phyloP scores from a whole-genome alignment of 2,888 invertebrate genomes.

The Pimpla rufipes region DNA sequence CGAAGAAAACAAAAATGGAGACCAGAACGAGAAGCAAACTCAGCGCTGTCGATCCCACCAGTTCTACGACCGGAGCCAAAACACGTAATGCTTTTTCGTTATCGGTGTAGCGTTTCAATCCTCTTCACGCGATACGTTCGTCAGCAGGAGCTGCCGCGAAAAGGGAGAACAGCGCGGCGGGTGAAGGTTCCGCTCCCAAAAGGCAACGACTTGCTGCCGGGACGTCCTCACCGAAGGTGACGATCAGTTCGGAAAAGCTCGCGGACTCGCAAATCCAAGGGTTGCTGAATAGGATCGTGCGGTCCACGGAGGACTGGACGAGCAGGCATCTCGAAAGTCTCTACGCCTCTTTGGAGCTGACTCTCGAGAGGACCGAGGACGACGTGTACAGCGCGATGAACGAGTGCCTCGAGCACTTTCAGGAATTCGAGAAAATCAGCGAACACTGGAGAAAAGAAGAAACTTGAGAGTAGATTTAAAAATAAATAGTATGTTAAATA shows the following conservation, averaged over 20 bases:
- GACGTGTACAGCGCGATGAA: conserved; percentile 68
- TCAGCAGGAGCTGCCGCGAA: conserved; percentile 74
- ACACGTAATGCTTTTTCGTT: conserved; percentile 71
- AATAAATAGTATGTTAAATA: not conserved
- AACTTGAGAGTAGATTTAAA: conserved; percentile 8
- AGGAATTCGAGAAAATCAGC: conserved; percentile 59
- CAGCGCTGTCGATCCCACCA: conserved; percentile 71
- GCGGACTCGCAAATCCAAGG: conserved; percentile 75
- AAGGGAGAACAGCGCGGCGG: conserved; percentile 75
- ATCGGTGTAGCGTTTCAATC: conserved; percentile 35
- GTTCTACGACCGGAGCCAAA: conserved; percentile 66
- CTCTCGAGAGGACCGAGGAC: conserved; percentile 72
- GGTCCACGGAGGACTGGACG: conserved; percentile 78
- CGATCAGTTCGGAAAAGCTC: conserved; percentile 70
- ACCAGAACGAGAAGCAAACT: conserved; percentile 75
- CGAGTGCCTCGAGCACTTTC: conserved; percentile 73
- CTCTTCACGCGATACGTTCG: not conserved
- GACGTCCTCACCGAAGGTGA: conserved; percentile 43
- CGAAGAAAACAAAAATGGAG: conserved; percentile 71
- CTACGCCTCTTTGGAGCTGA: conserved; percentile 74
- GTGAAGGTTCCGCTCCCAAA: conserved; percentile 75
- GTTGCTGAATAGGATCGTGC: conserved; percentile 74
- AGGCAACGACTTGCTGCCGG: conserved; percentile 72
- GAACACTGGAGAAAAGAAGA: conserved; percentile 68
- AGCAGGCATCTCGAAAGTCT: conserved; percentile 78